Conservation (phyloP, 2,888 invertebrate species). For the Brachypterus glaber region DNA sequence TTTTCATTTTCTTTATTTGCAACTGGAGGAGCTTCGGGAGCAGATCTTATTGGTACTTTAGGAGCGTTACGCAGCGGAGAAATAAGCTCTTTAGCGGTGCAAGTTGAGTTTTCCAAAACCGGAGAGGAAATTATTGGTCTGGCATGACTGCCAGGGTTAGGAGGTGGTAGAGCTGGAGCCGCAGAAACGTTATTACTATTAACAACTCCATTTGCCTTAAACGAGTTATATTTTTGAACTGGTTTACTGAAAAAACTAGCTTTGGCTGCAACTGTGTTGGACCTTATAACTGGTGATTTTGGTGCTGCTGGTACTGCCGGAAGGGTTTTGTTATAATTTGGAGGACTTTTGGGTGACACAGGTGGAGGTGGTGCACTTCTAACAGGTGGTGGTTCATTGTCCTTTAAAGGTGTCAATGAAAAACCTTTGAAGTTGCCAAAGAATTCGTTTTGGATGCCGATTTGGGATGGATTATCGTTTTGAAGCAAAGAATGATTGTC, state of each 20-base stretch:
- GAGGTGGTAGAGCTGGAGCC: conserved; percentile 52
- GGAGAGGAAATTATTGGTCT: conserved; percentile 75
- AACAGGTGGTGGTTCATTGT: conserved; percentile 33
- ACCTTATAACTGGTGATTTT: conserved; percentile 26
- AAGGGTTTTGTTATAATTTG: conserved; percentile 16
- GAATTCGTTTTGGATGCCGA: conserved; percentile 47
- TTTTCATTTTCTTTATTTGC: conserved; percentile 30
- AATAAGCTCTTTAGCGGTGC: conserved; percentile 63
- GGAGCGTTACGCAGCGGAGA: conserved; percentile 53
- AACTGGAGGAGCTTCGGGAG: conserved; percentile 45
- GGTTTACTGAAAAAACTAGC: conserved; percentile 25
- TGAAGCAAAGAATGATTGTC: conserved; percentile 59
- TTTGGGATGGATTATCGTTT: conserved; percentile 27
- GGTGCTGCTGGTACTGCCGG: conserved; percentile 29
- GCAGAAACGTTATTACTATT: conserved; percentile 38
- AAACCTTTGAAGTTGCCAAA: conserved; percentile 85
- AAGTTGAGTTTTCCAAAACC: conserved; percentile 71
- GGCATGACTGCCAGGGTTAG: conserved; percentile 51
- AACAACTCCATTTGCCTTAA: conserved; percentile 40
- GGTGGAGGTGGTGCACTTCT: conserved; percentile 54
- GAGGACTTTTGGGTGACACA: conserved; percentile 19
- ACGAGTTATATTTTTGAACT: conserved; percentile 28
- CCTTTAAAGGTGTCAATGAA: conserved; percentile 56
- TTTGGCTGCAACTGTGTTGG: conserved; percentile 19
- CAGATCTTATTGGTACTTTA: conserved; percentile 50